A percentile compares a stretch with the other conserved stretches of the same genome.
These are phyloP conservation scores for Eulemur mongoz DNA, from an alignment of 2,797 vertebrate species.

Conservation along the genomic window DNA sequence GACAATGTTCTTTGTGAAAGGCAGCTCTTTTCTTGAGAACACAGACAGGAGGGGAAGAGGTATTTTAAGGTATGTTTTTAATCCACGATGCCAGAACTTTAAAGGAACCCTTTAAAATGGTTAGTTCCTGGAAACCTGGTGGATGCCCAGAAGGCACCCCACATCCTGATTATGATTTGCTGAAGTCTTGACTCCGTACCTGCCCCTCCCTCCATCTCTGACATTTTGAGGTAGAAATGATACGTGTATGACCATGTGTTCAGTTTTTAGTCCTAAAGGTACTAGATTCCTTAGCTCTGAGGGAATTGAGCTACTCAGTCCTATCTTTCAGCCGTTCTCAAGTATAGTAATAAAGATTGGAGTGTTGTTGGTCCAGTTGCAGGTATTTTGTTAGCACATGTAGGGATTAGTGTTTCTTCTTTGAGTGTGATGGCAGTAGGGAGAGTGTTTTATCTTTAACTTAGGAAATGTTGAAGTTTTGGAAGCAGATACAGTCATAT, in stretches of 20 bases:
- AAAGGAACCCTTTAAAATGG: neutral
- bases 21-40: neutral
- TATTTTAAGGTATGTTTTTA: neutral
- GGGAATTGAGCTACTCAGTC: neutral
- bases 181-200: neutral
- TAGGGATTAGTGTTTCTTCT: neutral
- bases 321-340: neutral
- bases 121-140: neutral
- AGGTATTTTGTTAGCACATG: neutral
- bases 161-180: neutral
- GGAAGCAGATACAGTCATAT: neutral
- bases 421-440: neutral
- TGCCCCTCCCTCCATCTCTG: neutral
- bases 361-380: neutral
- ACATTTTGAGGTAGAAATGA: neutral
- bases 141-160: neutral
- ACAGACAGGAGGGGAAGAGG: neutral
- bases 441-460: neutral
- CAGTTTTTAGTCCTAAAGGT: neutral
- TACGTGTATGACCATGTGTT: neutral
- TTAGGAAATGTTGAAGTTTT: neutral
- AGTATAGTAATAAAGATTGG: neutral
- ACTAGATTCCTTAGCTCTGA: neutral
- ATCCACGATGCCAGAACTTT: neutral
- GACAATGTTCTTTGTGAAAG: neutral